Base-by-base conservation (phyloP, 1,140 invertebrate species). In the Leptinotarsa undecemlineata region DNA sequence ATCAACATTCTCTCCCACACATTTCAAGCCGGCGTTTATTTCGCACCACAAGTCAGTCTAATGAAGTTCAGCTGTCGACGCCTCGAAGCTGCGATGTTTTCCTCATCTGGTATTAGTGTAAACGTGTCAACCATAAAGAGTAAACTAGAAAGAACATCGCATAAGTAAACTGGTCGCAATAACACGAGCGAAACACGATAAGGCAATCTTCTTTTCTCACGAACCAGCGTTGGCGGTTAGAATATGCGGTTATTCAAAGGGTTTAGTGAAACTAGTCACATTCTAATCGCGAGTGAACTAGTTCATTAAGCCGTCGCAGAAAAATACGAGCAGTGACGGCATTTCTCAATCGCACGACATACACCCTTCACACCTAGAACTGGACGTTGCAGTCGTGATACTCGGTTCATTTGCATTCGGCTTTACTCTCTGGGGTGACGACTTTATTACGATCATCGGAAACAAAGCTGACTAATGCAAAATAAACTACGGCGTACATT, bases 161-260 rank as follows among this genome's bases (percentile, higher is more conserved):
- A 77, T 77, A 77, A 79, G 76, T 77, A 78, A 79, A 76, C 73
- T 70, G 76, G 78, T 79, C 74, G 76, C 76, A 76, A 76, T 78
- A 79, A 79, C 77, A 79, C 74, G 76, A 72, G 51, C 73, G 73
- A 76, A 78, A 78, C 77, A 78, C 76, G 75, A 78, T 79, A 79
- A 79, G 76, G 69, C 78, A 79, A 78, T 79, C 74, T 79, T 61
- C 73, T 72, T 74, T 74, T 79, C 78, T 79, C 78, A 79, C 78
- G 78, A 78, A 78, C 72, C 72, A 75, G 77, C 75, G 33, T 73
- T 48, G 51, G 47, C 15, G 26, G 61, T 75, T 23, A 67, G 69
- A 74, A 17, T 26, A 47, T 71, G 51, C 61, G 17, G 33, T 51
- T 64, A 0, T 23, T 19, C 5, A 6, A 3, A 47, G n/a, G 17